Evolutionary conservation across 2,888 invertebrate genomes (phyloP).

Genomic region (Girardia tigrina): DNA sequence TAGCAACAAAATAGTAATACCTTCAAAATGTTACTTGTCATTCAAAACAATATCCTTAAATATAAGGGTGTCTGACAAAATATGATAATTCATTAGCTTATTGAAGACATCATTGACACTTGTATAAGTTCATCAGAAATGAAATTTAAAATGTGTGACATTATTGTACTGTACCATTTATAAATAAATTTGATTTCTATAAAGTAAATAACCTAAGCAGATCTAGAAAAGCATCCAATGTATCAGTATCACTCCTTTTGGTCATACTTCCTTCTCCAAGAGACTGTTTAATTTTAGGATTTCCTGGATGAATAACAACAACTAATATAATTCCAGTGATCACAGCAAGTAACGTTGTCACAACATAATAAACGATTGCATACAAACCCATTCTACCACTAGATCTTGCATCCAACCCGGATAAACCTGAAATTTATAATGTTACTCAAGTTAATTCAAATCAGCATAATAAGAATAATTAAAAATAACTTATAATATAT

Average conservation of each 20-base stretch:
- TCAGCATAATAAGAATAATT: too few relatives aligned
- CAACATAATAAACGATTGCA: slow-evolving; percentile 58
- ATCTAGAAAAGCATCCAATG: slow-evolving; percentile 30
- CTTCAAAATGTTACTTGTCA: too few relatives aligned
- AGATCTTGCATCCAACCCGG: slow-evolving; percentile 57
- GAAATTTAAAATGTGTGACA: too few relatives aligned
- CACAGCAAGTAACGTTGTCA: slow-evolving; percentile 58
- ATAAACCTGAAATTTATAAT: slow-evolving; percentile 53
- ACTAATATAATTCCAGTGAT: slow-evolving; percentile 59
- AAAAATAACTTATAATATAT: too few relatives aligned
- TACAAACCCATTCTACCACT: slow-evolving; percentile 58
- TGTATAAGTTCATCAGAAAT: too few relatives aligned
- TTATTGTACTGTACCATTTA: not conserved
- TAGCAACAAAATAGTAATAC: too few relatives aligned
- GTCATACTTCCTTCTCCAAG: slow-evolving; percentile 26
- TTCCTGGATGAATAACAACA: slow-evolving; percentile 57
- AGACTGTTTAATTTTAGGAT: not conserved
- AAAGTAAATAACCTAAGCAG: not conserved
- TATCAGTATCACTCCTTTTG: not conserved
- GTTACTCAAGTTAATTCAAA: too few relatives aligned
- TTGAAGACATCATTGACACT: too few relatives aligned
- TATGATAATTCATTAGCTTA: too few relatives aligned
- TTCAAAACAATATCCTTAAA: too few relatives aligned
- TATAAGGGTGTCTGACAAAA: too few relatives aligned
- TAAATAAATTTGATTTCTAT: not conserved